Conservation (phyloP, 1,140 invertebrate genomes). For the Oppia nitens region DNA sequence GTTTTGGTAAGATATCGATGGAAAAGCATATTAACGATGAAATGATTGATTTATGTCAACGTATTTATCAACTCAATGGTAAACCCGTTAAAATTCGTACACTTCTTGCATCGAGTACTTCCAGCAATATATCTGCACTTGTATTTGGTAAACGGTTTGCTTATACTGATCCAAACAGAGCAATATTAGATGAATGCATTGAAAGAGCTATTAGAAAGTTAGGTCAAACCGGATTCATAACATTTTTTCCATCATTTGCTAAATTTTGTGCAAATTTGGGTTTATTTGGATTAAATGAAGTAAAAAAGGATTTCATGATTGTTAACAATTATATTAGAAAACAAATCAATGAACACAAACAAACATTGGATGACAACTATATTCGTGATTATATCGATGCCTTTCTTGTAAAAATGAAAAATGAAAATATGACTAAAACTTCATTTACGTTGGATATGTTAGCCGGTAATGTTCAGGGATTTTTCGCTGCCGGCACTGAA, state of each 20-base stretch:
- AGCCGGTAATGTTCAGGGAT: constrained; percentile 14
- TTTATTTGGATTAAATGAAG: not conserved
- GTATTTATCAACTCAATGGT: not conserved
- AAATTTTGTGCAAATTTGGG: not conserved
- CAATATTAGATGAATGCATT: constrained; percentile 10
- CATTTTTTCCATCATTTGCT: constrained; percentile 13
- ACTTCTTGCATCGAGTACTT: constrained; percentile 16
- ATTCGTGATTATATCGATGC: constrained; percentile 68
- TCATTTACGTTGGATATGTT: constrained; percentile 15
- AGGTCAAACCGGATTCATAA: not conserved
- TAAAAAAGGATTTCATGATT: not conserved
- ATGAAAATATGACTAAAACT: constrained; percentile 4
- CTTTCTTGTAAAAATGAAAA: constrained; percentile 50
- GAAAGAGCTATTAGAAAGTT: not conserved
- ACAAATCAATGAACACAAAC: constrained; percentile 54
- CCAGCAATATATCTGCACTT: constrained; percentile 10
- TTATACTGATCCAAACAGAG: constrained; percentile 9
- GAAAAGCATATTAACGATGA: constrained; percentile 25
- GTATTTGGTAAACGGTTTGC: constrained; percentile 14
- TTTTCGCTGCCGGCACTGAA: constrained; percentile 26
- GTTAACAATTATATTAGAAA: constrained; percentile 24
- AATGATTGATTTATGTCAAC: constrained; percentile 11
- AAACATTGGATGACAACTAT: constrained; percentile 40
- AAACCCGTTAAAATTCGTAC: constrained; percentile 14
- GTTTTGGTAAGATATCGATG: constrained; percentile 43